A percentile compares a stretch with the other conserved stretches of the same genome.
Conservation (phyloP, 2,888 invertebrate genomes). For the Campoletis raptor region DNA sequence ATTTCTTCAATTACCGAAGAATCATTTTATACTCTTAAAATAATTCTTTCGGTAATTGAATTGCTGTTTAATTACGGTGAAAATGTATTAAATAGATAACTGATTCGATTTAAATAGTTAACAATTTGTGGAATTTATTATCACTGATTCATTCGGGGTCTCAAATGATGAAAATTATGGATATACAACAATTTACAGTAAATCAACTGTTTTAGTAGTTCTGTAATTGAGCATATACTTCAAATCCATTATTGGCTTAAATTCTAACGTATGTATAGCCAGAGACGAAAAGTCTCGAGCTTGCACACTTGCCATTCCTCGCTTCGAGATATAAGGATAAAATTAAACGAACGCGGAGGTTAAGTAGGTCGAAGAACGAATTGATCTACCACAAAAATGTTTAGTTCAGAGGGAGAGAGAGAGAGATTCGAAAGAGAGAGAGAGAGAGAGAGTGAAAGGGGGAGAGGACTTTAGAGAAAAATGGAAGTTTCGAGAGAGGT, state of each 20-base stretch:
- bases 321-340: conserved; percentile 26
- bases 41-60: not conserved
- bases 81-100: too few relatives aligned
- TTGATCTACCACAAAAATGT: conserved; percentile 57
- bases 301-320: not conserved
- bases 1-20: too few relatives aligned
- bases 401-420: too few relatives aligned
- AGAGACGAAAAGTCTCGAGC: not conserved
- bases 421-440: too few relatives aligned
- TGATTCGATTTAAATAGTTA: too few relatives aligned
- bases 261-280: not conserved
- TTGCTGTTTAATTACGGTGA: not conserved
- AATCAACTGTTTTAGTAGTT: not conserved
- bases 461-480: conserved; percentile 39
- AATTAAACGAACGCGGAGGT: conserved; percentile 37
- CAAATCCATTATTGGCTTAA: conserved; percentile 19
- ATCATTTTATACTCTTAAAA: too few relatives aligned
- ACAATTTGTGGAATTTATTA: too few relatives aligned
- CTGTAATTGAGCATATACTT: not conserved
- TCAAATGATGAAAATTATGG: not conserved
- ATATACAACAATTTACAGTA: not conserved
- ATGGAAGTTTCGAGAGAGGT: conserved; percentile 11
- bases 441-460: not conserved
- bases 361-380: conserved; percentile 47
- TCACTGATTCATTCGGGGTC: not conserved